Conservation (phyloP, 2,888 invertebrate species). For the Chrysopilus asiliformis region DNA sequence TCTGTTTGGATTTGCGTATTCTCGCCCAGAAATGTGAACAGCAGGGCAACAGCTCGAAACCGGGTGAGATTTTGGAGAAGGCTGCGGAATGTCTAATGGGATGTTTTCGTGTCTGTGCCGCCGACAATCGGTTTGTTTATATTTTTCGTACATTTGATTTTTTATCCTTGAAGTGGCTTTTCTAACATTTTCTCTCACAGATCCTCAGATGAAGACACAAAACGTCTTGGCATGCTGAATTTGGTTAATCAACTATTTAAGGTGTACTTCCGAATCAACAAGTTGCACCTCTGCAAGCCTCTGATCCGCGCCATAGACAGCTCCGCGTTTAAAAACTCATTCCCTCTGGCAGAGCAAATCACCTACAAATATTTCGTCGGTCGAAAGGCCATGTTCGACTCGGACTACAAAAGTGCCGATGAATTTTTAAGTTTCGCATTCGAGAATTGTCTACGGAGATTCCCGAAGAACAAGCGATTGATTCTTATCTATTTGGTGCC, state of each 20-base stretch:
- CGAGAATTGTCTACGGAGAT: constrained; percentile 69
- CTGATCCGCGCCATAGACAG: constrained; percentile 93
- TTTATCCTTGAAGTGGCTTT: neutral
- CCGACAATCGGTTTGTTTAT: constrained; percentile 56
- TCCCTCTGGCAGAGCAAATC: constrained; percentile 83
- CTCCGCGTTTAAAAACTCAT: constrained; percentile 75
- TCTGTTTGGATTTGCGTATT: constrained; percentile 80
- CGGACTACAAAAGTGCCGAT: constrained; percentile 87
- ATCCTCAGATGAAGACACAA: constrained; percentile 80
- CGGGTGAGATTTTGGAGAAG: constrained; percentile 56
- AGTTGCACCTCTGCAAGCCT: constrained; percentile 81
- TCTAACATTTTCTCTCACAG: constrained; percentile 15
- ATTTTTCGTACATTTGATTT: too few species aligned
- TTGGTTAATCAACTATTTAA: constrained; percentile 96
- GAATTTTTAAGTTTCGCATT: constrained; percentile 88
- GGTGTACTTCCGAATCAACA: constrained; percentile 82
- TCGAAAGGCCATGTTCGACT: constrained; percentile 96
- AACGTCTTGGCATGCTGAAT: constrained; percentile 90
- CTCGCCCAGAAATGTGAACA: constrained; percentile 69
- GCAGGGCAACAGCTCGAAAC: constrained; percentile 37
- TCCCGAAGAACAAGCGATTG: constrained; percentile 72
- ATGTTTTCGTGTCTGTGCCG: constrained; percentile 89
- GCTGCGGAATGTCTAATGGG: constrained; percentile 87
- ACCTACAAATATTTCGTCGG: constrained; percentile 97
- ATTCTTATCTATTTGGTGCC: constrained; percentile 93